These are phyloP conservation scores for Muscicapa striata DNA, from an alignment of 2,797 vertebrate species.

Conservation along the genomic window DNA sequence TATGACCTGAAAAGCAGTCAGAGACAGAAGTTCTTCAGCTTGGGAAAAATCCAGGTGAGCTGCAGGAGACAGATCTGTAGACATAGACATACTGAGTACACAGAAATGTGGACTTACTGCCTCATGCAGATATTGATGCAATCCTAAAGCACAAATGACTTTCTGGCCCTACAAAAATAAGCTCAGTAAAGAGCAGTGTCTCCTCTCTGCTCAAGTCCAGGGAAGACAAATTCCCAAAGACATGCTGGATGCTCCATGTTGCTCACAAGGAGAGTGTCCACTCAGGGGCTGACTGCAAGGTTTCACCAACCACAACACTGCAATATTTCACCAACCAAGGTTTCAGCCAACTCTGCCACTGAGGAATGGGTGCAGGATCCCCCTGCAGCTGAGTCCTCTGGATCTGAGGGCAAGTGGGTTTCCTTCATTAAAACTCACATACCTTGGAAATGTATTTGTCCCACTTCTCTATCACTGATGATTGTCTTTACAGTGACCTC, in stretches of 20 bases:
- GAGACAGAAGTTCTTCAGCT: neutral
- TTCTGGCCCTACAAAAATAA: neutral
- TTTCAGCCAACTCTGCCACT: neutral
- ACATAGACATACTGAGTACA: neutral
- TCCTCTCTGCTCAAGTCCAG: neutral
- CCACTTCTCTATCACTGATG: neutral
- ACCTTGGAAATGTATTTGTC: neutral
- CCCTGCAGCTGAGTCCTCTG: fast-evolving
- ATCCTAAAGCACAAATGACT: fast-evolving
- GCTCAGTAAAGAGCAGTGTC: neutral
- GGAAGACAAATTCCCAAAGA: neutral
- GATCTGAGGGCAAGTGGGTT: fast-evolving
- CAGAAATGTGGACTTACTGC: neutral
- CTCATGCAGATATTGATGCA: neutral
- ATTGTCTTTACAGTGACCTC: neutral
- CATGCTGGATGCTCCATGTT: fast-evolving
- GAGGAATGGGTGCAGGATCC: neutral
- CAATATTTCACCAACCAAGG: neutral
- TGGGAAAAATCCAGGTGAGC: neutral
- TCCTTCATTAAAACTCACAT: neutral
- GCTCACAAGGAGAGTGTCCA: neutral
- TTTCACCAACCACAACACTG: neutral
- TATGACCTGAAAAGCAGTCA: neutral
- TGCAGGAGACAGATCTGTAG: neutral
- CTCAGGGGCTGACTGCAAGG: neutral